Evolutionary conservation across 2,797 vertebrate genomes (phyloP).

Genomic region (Acanthurus leucopareius): DNA sequence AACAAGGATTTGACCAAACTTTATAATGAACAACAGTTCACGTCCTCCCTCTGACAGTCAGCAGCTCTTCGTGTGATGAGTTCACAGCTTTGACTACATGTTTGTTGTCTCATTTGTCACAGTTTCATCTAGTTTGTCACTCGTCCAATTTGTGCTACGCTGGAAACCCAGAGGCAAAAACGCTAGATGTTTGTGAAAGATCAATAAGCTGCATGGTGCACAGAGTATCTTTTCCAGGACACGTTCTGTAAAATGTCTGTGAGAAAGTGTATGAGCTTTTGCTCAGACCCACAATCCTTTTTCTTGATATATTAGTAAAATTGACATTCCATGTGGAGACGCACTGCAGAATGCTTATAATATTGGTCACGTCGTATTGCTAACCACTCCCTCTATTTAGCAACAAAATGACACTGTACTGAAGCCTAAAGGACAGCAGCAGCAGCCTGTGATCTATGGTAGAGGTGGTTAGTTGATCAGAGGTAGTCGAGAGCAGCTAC

Average conservation of each 20-base stretch:
- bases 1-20: constrained; percentile 3
- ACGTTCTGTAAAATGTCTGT: not conserved
- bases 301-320: not conserved
- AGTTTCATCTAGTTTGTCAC: constrained; percentile 11
- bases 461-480: not conserved
- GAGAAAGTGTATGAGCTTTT: constrained; percentile 1
- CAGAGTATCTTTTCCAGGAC: not conserved
- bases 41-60: not conserved
- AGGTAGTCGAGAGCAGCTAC: not conserved
- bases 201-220: constrained; percentile 5
- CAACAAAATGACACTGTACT: not conserved
- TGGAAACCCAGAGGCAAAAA: constrained; percentile 1
- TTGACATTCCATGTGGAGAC: not conserved
- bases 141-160: not conserved
- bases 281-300: not conserved
- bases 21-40: not conserved
- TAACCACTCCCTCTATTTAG: not conserved
- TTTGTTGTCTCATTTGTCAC: constrained; percentile 20
- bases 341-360: not conserved
- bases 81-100: constrained; percentile 10
- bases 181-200: not conserved
- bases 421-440: not conserved
- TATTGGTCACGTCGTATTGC: not conserved
- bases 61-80: constrained; percentile 7
- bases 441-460: not conserved